A percentile compares a stretch with the other conserved stretches of the same genome.
These are phyloP conservation scores for Lophotis ruficrista DNA, from an alignment of 2,113 vertebrate species.

Conservation along the genomic window DNA sequence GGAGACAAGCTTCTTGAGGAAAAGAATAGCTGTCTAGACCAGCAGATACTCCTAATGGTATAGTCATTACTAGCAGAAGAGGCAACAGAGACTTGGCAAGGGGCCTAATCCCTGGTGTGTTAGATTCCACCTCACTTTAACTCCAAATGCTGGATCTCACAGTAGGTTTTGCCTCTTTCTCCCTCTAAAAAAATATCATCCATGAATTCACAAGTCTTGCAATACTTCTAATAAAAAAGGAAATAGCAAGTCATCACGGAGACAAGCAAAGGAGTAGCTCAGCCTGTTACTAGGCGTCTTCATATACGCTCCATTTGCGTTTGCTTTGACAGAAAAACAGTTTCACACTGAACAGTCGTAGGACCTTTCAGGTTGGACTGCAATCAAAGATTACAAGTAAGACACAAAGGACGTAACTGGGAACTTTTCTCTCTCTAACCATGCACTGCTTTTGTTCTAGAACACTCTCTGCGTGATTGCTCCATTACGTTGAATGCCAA, in stretches of 20 bases:
- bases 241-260: not conserved
- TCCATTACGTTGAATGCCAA: not conserved
- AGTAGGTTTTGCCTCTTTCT: not conserved
- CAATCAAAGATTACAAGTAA: not conserved
- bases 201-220: not conserved
- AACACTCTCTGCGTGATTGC: not conserved
- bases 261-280: not conserved
- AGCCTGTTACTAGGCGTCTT: not conserved
- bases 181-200: not conserved
- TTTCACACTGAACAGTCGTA: not conserved
- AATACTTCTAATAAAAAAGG: not conserved
- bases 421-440: not conserved
- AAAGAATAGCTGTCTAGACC: not conserved
- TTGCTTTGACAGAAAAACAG: not conserved
- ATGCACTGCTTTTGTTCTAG: not conserved
- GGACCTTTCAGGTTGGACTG: not conserved
- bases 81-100: not conserved
- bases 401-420: not conserved
- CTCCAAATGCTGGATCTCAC: not conserved
- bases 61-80: not conserved
- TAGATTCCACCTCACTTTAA: not conserved
- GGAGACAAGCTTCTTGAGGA: not conserved
- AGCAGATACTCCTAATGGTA: not conserved
- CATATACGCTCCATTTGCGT: not conserved
- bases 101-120: not conserved